Evolutionary conservation across 1,140 invertebrate genomes (phyloP), one percentile per base, ranked within the genome.

Genomic region (Panagrolaimus sp.): DNA sequence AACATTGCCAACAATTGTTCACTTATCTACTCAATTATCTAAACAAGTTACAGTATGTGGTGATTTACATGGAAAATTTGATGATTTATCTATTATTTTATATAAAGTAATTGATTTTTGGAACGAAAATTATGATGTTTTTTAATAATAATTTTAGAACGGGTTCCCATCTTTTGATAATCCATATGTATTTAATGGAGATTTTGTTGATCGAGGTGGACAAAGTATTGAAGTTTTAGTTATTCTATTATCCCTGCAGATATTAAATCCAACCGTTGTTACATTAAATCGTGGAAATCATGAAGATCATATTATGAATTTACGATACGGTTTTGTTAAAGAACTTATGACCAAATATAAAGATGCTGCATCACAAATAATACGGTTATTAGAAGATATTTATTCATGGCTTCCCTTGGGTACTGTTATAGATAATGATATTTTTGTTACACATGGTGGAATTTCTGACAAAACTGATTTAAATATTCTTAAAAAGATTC

Each of bases 141-240:
- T 16, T 51, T 13, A 14, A 65, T 62, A n/a, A 45, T 74, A 9
- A 48, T 73, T 80, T 51, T 83, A 92, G 91, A 93, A 93, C 83
- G 91, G 91, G 64, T 86, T 92, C 72, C 92, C 92, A 16, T 91
- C 90, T 9, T 86, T 88, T 9, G 89, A 91, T 79, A 93, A 93
- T 86, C 91, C 91, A 9, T 94, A 93, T 84, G 87, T 95, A 68
- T 94, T 94, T 86, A 94, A 95, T 85, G 92, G 92, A 3, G 92
- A 94, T 84, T 93, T 92, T 81, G 91, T 94, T n/a, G 47, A 73
- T 73, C 85, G 92, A 68, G 92, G 92, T 20, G 89, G 89, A 77
- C 88, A 91, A 78, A 90, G 90, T 8, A 84, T 92, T 44, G 92
- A 94, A 85, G 90, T 93, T 23, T 84, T 92, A 9, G 84, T 91